Base-by-base conservation (phyloP, 2,113 vertebrate genomes). In the Choloepus hoffmanni region DNA sequence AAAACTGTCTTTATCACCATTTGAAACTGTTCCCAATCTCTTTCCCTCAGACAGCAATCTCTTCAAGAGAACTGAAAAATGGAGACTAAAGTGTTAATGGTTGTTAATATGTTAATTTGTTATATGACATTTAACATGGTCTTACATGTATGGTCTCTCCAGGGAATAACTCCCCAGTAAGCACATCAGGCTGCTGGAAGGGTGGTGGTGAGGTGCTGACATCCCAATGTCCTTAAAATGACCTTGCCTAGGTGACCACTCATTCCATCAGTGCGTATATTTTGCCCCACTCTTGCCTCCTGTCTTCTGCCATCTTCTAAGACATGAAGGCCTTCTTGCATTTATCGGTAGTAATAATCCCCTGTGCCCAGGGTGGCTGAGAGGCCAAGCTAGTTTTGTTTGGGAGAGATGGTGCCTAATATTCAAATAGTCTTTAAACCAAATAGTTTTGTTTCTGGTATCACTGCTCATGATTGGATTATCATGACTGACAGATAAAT, bases 41-140 rank as follows among this genome's bases (percentile, higher is more conserved):
- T 76, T 58, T 76, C 84, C 55, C 8, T 30, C 5, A 62, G 78
- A 40, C 0, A 30, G 5, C n/a, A 6, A 33, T 87, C 15, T 65
- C n/a, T n/a, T 84, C 36, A 18, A 53, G 24, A 89, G 24, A 92
- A 36, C 63, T 8, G 40, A 45, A 67, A 67, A 62, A 76, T 48
- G 58, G 26, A 94, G 55, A 90, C 65, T 45, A 26, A 83, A 40
- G 45, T 77, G 83, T 97, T 97, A 95, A 97, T 93, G n/a, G 67
- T 43, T 89, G 94, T 96, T 97, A 97, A 96, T 97, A 63, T 84
- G 95, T 96, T 98, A 97, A 97, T 95, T 92, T 87, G 96, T 96
- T 96, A 95, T 86, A 81, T 89, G 65, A 89, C 86, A 21, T 82
- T 92, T 85, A 87, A 65, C 33, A 45, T 0, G 3, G 13, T 40